These are phyloP conservation scores for Rhabdomys dilectus DNA, from an alignment of 2,113 vertebrate genomes.

Conservation along the genomic window DNA sequence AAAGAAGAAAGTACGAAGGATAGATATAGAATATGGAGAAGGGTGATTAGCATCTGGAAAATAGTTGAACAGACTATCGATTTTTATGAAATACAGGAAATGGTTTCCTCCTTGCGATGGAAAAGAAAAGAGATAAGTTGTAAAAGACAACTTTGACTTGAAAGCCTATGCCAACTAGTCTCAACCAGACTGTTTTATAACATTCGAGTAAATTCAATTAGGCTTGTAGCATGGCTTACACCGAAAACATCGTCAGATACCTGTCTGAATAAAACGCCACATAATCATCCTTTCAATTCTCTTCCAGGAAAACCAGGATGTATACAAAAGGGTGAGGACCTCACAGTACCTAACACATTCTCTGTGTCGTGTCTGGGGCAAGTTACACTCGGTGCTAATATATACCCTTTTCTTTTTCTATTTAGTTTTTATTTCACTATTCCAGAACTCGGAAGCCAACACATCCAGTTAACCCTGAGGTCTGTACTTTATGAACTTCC, in stretches of 20 bases:
- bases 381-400: constrained; percentile 46
- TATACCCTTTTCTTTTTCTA: not conserved
- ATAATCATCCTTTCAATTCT: constrained; percentile 14
- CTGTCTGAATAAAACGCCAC: not conserved
- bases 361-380: not conserved
- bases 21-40: not conserved
- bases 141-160: constrained; percentile 51
- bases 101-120: not conserved
- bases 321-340: constrained; percentile 78
- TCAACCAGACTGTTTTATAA: constrained; percentile 75
- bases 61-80: not conserved
- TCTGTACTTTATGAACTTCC: constrained; percentile 74
- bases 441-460: constrained; percentile 76
- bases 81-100: not conserved
- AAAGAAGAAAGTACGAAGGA: not conserved
- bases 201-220: constrained; percentile 80
- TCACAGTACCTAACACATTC: not conserved
- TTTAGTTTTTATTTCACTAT: constrained; percentile 85
- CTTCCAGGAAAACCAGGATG: constrained; percentile 75
- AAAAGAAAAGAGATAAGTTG: constrained; percentile 7
- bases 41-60: not conserved
- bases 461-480: constrained; percentile 47
- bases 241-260: constrained; percentile 2
- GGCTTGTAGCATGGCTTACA: not conserved
- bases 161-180: not conserved